These are phyloP conservation scores for Bembecia ichneumoniformis DNA, from an alignment of 2,888 invertebrate species.

Conservation along the genomic window DNA sequence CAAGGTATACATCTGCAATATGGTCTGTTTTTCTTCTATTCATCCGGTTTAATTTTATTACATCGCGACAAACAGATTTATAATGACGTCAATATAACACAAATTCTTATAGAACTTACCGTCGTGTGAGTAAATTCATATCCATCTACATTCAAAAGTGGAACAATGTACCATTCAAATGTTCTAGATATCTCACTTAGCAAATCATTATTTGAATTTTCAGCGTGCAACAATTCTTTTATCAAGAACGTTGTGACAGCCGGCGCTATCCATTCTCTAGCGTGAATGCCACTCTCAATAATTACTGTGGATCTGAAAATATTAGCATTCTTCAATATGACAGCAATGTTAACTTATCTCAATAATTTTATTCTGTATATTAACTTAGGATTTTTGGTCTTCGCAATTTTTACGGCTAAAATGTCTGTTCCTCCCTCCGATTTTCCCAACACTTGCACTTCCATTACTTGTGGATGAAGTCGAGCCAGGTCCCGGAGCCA, in stretches of 20 bases:
- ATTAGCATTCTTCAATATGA: background rate
- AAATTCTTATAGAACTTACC: slow-evolving; percentile 3
- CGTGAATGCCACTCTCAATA: slow-evolving; percentile 77
- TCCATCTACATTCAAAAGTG: slow-evolving; percentile 82
- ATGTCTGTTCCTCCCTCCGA: slow-evolving; percentile 50
- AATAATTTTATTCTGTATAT: background rate
- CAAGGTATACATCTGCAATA: too few relatives aligned
- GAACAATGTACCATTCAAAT: slow-evolving; percentile 79
- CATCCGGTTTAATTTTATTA: too few relatives aligned
- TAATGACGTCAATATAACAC: too few relatives aligned
- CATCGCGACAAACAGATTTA: too few relatives aligned
- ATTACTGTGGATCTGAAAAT: slow-evolving; percentile 58
- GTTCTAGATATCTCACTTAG: slow-evolving; percentile 50
- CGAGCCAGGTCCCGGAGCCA: slow-evolving; percentile 67
- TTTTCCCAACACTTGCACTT: slow-evolving; percentile 40
- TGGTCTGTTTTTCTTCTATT: too few relatives aligned
- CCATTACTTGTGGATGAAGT: slow-evolving; percentile 49
- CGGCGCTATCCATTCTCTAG: slow-evolving; percentile 80
- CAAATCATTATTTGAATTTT: slow-evolving; percentile 36
- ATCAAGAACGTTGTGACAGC: slow-evolving; percentile 74
- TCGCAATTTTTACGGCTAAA: slow-evolving; percentile 18
- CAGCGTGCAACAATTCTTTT: slow-evolving; percentile 54
- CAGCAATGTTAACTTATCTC: too few relatives aligned
- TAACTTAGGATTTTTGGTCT: background rate
- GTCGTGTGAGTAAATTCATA: slow-evolving; percentile 58